A percentile compares a stretch with the other conserved stretches of the same genome.
These are phyloP conservation scores for Lepidocolaptes lacrymiger DNA, from an alignment of 2,797 vertebrate genomes.

Conservation along the genomic window DNA sequence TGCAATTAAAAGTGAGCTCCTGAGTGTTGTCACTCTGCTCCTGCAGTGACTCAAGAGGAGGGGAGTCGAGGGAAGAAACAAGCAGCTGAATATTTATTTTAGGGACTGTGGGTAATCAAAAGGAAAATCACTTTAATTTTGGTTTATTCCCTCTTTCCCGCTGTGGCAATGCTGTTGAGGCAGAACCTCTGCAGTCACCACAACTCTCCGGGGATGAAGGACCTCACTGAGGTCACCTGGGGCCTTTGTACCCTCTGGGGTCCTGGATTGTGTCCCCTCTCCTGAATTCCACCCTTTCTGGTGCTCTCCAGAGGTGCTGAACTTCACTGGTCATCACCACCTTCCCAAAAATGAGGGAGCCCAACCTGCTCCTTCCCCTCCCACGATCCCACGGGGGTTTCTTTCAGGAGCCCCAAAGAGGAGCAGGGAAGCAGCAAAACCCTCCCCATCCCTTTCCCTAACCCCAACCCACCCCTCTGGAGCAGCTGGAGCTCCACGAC, in stretches of 20 bases:
- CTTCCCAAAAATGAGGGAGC: rapidly evolving
- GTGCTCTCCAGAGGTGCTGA: neutral
- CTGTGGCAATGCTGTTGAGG: rapidly evolving
- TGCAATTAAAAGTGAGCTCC: neutral
- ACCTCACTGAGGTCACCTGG: rapidly evolving
- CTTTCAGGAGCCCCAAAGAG: neutral
- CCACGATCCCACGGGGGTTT: neutral
- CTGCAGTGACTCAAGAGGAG: neutral
- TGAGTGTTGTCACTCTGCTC: neutral
- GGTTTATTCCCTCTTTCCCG: neutral
- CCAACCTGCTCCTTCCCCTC: neutral
- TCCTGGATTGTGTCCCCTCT: neutral
- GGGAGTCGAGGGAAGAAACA: neutral
- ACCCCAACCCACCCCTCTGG: neutral
- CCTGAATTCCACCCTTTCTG: neutral
- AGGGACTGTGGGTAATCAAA: neutral
- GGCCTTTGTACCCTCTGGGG: neutral
- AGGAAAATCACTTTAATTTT: neutral
- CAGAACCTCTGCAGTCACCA: neutral
- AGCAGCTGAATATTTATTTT: neutral
- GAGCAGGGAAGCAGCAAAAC: neutral
- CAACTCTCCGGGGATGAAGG: rapidly evolving
- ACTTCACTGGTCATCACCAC: neutral
- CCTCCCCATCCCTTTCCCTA: neutral
- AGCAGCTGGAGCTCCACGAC: neutral